Evolutionary conservation across 2,888 invertebrate species (phyloP).

Genomic region (Eugnorisma glareosa): DNA sequence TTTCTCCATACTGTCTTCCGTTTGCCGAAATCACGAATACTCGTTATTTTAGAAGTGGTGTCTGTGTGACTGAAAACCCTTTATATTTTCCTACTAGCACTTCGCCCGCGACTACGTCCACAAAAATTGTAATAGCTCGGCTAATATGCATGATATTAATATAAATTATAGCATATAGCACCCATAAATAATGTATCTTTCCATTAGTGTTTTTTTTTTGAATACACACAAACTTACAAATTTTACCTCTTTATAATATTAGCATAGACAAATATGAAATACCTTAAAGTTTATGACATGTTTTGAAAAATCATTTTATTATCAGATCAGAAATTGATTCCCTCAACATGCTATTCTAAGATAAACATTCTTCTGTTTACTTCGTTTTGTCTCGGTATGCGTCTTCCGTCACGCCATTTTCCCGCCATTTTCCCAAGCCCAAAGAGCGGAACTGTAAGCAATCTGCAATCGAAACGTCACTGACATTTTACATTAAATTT

Average conservation of each 20-base stretch:
- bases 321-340: not conserved
- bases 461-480: conserved; percentile 3
- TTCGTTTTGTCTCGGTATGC: conserved; percentile 31
- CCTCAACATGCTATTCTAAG: not conserved
- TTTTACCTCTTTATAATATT: no score
- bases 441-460: conserved; percentile 52
- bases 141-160: no score
- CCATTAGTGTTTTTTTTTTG: no score
- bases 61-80: not conserved
- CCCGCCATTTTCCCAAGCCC: conserved; percentile 38
- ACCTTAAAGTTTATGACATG: not conserved
- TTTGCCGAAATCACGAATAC: not conserved
- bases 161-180: no score
- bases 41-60: not conserved
- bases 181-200: no score
- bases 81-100: not conserved
- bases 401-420: conserved; percentile 53
- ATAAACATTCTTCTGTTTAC: conserved; percentile 16
- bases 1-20: not conserved
- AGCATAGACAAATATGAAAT: not conserved
- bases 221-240: no score
- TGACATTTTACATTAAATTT: conserved; percentile 17
- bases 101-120: no score
- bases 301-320: not conserved
- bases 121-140: no score